Evolutionary conservation across 2,113 vertebrate species (phyloP).

Genomic region (Paramormyrops kingsleyae): DNA sequence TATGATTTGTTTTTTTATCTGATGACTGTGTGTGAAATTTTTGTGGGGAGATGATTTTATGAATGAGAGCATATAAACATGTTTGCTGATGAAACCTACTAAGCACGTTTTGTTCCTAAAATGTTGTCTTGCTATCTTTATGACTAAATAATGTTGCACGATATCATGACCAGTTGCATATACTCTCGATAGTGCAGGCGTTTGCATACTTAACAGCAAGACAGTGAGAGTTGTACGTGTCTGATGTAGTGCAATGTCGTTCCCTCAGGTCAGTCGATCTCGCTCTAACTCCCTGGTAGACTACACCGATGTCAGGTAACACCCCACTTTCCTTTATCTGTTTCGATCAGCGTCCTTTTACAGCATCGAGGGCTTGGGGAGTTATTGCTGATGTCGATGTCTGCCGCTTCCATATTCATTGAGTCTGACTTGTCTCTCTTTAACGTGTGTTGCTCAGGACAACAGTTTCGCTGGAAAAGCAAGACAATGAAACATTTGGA

Average conservation of each 20-base stretch:
- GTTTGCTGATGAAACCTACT: not conserved
- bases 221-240: not conserved
- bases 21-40: not conserved
- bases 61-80: not conserved
- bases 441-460: slow-evolving; percentile 12
- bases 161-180: not conserved
- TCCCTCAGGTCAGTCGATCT: slow-evolving; percentile 44
- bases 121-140: not conserved
- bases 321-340: not conserved
- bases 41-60: not conserved
- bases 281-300: slow-evolving; percentile 53
- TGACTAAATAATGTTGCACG: not conserved
- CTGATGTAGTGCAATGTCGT: slow-evolving; percentile 30
- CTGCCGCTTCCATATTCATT: not conserved
- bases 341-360: too few relatives aligned
- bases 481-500: slow-evolving; percentile 69
- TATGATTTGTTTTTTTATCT: not conserved
- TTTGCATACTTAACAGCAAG: not conserved
- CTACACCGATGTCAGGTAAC: slow-evolving; percentile 64
- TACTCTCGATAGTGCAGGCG: not conserved
- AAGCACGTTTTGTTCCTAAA: not conserved
- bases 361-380: not conserved
- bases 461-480: slow-evolving; percentile 52
- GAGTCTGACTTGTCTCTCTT: not conserved
- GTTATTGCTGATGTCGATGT: not conserved